Percentiles rank a stretch among this genome's conserved stretches.
Evolutionary conservation across 2,113 vertebrate genomes (phyloP).

Genomic region (Steatornis caripensis): DNA sequence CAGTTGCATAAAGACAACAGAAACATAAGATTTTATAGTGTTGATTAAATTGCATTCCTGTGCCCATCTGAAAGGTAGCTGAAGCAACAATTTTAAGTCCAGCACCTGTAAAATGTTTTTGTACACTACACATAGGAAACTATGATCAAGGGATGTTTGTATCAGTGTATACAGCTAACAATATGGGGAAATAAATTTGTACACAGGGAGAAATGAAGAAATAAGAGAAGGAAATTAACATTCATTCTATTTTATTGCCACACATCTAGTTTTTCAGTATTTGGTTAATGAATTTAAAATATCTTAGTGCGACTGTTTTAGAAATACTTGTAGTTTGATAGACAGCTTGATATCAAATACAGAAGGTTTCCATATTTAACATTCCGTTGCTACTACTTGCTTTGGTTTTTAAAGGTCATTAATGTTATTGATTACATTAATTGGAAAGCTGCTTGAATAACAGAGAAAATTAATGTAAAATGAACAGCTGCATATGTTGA

Average conservation of each 20-base stretch:
- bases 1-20: not conserved
- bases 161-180: not conserved
- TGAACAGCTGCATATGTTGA: not conserved
- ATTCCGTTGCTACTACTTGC: not conserved
- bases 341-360: not conserved
- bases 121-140: not conserved
- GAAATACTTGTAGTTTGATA: not conserved
- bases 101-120: conserved; percentile 3
- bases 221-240: not conserved
- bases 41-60: not conserved
- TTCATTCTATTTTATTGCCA: not conserved
- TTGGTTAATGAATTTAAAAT: not conserved
- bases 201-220: not conserved
- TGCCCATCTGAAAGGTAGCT: conserved; percentile 12
- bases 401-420: not conserved
- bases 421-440: not conserved
- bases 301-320: not conserved
- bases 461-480: not conserved
- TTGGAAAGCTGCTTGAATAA: not conserved
- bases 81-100: conserved; percentile 31
- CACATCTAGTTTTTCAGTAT: not conserved
- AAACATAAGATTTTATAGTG: not conserved
- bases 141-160: not conserved
- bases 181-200: not conserved
- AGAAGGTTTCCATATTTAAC: not conserved